Percentiles rank a stretch among this genome's conserved stretches.
phyloP scores from a whole-genome alignment of 1,140 invertebrate species.

The Eumaeus atala region DNA sequence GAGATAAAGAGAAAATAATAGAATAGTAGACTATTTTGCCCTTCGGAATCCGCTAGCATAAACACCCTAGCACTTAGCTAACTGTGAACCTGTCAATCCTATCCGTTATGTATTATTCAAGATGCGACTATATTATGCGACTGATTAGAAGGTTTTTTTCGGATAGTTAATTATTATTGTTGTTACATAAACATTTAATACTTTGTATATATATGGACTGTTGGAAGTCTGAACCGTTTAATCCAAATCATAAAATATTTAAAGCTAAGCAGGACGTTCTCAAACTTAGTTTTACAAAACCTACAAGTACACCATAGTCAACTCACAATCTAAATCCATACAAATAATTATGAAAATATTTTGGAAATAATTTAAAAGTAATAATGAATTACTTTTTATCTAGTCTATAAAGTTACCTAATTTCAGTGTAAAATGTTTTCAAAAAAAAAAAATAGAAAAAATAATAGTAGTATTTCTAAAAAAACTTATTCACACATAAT shows the following conservation, averaged over 20 bases:
- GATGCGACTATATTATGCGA: too few species aligned
- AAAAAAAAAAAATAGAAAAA: constrained; percentile 44
- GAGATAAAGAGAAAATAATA: too few species aligned
- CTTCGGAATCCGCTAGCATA: too few species aligned
- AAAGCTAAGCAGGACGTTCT: constrained; percentile 67
- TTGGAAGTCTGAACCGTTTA: constrained; percentile 4
- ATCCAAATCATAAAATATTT: constrained; percentile 53
- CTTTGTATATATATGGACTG: not conserved
- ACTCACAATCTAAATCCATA: constrained; percentile 42
- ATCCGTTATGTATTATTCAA: too few species aligned
- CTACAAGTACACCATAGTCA: constrained; percentile 33
- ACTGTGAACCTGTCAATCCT: too few species aligned
- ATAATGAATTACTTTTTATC: constrained; percentile 68
- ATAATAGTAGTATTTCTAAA: constrained; percentile 45
- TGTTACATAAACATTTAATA: too few species aligned
- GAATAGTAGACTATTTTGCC: too few species aligned
- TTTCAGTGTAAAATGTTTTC: constrained; percentile 57
- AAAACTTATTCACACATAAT: constrained; percentile 66
- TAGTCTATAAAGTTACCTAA: constrained; percentile 65
- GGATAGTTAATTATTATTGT: too few species aligned
- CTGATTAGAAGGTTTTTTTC: too few species aligned
- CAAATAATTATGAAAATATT: constrained; percentile 56
- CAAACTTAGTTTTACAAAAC: constrained; percentile 35
- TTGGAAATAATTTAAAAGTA: constrained; percentile 68
- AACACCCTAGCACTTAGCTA: too few species aligned